Base-by-base conservation (phyloP, 2,888 invertebrate genomes). In the Eupeodes luniger region DNA sequence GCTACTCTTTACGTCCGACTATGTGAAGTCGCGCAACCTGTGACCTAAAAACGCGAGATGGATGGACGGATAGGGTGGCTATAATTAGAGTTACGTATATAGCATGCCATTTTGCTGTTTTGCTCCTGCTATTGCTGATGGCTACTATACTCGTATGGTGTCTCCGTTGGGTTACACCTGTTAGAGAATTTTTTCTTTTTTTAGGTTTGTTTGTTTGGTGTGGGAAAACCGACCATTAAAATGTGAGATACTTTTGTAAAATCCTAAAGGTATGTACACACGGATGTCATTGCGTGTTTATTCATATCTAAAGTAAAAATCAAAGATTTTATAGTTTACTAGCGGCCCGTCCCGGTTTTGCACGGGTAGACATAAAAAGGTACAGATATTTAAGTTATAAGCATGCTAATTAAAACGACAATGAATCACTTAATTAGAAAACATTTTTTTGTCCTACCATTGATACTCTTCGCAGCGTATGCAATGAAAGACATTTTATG, bases 41-140 rank as follows among this genome's bases (percentile, higher is more conserved):
- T 88, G 88, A 88, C 88, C 88, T 64, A 88, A 88, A 88, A 88
- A 81, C 72, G 57, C 78, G 77, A 88, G 81, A 88, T 88, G 78
- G 81, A 85, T 85, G 85, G 59, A 78, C 47, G 74, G 88, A 84
- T 88, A 81, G 85, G 81, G 85, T 47, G 74, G 69, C 75, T 75
- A 78, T 81, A 85, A 88, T 88, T 85, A 79, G 85, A 78, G 70
- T 69, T 62, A 75, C 70, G 9, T 14, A 14, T 51, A n/a, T 19
- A 27, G 40, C 57, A 55, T 76, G 72, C 57, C 49, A 59, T 34
- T 49, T 40, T 53, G 67, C 67, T 67, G 34, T 14, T 27, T 40
- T 40, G 3, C 74, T 64, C 44, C 64, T 75, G 36, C 59, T 66
- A 34, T 40, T 4, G 40, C 9, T 27, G 3, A 27, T 40, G 40